Evolutionary conservation across 2,888 invertebrate species (phyloP).

Genomic region (Cosmia trapezina): DNA sequence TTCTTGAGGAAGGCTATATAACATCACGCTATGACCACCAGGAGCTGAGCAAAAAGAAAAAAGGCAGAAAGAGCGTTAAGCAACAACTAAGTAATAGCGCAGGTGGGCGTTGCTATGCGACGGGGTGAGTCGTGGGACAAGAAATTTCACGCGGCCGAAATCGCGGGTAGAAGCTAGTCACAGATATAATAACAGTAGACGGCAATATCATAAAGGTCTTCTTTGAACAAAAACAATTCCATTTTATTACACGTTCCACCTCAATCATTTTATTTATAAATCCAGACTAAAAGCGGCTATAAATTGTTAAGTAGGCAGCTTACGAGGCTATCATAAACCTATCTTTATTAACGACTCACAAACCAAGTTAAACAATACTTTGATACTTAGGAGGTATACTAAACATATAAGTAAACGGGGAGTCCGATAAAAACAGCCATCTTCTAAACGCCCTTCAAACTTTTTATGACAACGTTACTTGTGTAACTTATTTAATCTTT

Average conservation of each 20-base stretch:
- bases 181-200: neutral
- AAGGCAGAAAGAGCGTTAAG: too few species aligned
- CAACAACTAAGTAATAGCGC: too few species aligned
- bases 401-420: slow-evolving; percentile 48
- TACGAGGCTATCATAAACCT: slow-evolving; percentile 48
- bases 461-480: slow-evolving; percentile 44
- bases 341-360: slow-evolving; percentile 49
- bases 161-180: too few species aligned
- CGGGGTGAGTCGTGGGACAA: too few species aligned
- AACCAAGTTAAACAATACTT: slow-evolving; percentile 47
- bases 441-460: slow-evolving; percentile 37
- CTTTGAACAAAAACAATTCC: slow-evolving; percentile 32
- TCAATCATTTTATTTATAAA: slow-evolving; percentile 40
- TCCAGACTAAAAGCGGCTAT: slow-evolving; percentile 39
- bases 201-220: neutral
- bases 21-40: too few species aligned
- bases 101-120: too few species aligned
- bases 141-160: too few species aligned
- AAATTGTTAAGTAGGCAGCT: slow-evolving; percentile 55
- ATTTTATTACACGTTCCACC: slow-evolving; percentile 48
- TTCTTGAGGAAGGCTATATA: too few species aligned
- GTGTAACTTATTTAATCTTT: slow-evolving; percentile 54
- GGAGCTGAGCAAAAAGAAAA: too few species aligned
- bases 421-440: slow-evolving; percentile 43
- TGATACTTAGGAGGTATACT: slow-evolving; percentile 39